Base-by-base conservation (phyloP, 2,888 invertebrate genomes). In the Rhagium mordax region DNA sequence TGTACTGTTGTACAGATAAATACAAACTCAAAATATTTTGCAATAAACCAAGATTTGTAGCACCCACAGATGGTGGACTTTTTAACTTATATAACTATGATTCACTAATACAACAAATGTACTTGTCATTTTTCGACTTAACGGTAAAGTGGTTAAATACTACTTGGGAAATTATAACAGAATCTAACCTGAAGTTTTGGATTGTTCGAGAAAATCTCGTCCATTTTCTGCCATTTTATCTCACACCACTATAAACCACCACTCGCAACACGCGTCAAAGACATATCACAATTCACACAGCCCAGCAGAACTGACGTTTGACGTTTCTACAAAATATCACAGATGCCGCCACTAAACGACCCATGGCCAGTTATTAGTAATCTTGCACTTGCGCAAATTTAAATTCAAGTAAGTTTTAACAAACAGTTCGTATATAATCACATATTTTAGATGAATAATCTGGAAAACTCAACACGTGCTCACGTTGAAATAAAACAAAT, bases 201-300 rank as follows among this genome's bases (percentile, higher is more conserved):
- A 81, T 83, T 87, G 86, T 83, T 87, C 86, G 78, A 82, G 82
- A 83, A 84, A 85, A 81, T 86, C 85, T 85, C 86, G 86, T 84
- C 84, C 86, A 86, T 86, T 87, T 87, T 88, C 88, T 87, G 87
- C 87, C 88, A 88, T 88, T 87, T 87, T 87, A 76, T 74, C 74
- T 78, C 73, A 74, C 78, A 70, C 76, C 74, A 77, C 77, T 72
- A 74, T 69, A 72, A 77, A 75, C 74, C 70, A 77, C 73, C 74
- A 70, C 70, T 77, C 59, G 71, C 74, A 75, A 75, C 77, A 77
- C 77, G 75, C 77, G 77, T 77, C 74, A 70, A 74, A 77, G 77
- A 75, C 77, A 77, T 76, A 74, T 73, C 74, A 77, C 70, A 65
- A 65, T 65, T 65, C 65, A 65, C 65, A 65, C 10, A 53, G 16